Evolutionary conservation across 2,797 vertebrate species (phyloP).

Genomic region (Hyperoplus immaculatus): DNA sequence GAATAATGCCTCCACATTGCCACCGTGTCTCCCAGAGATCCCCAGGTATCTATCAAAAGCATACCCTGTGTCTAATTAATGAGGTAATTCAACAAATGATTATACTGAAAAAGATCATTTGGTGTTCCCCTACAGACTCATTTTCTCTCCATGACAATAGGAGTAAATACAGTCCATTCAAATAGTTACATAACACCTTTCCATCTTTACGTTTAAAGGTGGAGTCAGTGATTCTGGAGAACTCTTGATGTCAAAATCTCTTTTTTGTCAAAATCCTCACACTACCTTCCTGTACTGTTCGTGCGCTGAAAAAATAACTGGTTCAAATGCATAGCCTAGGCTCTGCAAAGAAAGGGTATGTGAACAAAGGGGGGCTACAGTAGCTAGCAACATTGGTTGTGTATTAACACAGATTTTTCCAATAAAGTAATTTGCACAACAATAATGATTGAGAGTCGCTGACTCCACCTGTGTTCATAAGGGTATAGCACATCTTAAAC

Average conservation of each 20-base stretch:
- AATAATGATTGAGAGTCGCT: too few species aligned
- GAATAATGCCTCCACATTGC: conserved; percentile 63
- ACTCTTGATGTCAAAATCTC: too few species aligned
- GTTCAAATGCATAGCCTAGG: too few species aligned
- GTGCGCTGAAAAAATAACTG: too few species aligned
- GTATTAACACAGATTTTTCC: too few species aligned
- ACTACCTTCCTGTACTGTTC: too few species aligned
- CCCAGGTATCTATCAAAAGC: conserved; percentile 72
- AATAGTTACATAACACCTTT: conserved; percentile 13
- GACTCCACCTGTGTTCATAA: not conserved
- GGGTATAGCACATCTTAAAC: not conserved
- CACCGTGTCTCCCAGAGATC: conserved; percentile 53
- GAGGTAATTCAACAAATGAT: conserved; percentile 64
- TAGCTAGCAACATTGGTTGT: too few species aligned
- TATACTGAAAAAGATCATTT: conserved; percentile 54
- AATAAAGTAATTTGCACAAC: too few species aligned
- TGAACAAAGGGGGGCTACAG: too few species aligned
- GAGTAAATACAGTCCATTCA: conserved; percentile 34
- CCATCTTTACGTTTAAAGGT: conserved; percentile 19
- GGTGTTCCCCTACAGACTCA: conserved; percentile 31
- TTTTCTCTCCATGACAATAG: conserved; percentile 38
- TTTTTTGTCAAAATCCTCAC: too few species aligned
- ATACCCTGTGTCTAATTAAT: conserved; percentile 68
- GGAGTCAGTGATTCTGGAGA: too few species aligned
- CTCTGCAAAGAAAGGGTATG: too few species aligned